phyloP scores from a whole-genome alignment of 2,888 invertebrate species.

The Cantharis rufa region DNA sequence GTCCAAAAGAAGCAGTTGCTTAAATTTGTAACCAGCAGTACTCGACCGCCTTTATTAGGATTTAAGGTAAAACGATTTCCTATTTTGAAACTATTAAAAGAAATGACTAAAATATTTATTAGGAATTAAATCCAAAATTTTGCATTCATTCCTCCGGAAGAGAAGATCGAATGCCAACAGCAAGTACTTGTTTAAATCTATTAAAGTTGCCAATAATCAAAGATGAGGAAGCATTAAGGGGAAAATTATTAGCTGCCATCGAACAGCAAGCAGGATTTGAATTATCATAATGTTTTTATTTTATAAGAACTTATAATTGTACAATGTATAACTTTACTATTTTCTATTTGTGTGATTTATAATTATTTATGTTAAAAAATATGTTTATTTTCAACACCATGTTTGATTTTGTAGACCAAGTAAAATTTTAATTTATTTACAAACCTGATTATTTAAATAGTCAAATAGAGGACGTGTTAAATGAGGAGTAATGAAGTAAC shows the following conservation, averaged over 20 bases:
- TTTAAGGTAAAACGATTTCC: slow-evolving; percentile 75
- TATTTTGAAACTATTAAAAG: background rate
- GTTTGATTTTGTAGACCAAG: background rate
- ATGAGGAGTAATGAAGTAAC: no score
- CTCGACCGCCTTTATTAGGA: slow-evolving; percentile 92
- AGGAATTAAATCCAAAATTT: slow-evolving; percentile 95
- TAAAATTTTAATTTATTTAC: background rate
- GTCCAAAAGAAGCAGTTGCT: slow-evolving; percentile 83
- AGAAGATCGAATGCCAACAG: slow-evolving; percentile 90
- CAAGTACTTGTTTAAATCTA: slow-evolving; percentile 98
- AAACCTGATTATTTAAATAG: background rate
- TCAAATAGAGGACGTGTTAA: no score
- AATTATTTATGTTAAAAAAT: background rate
- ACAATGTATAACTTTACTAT: background rate
- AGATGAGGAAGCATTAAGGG: slow-evolving; percentile 74
- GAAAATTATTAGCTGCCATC: slow-evolving; percentile 90
- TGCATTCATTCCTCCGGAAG: slow-evolving; percentile 93
- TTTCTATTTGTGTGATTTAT: background rate
- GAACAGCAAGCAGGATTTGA: slow-evolving; percentile 97
- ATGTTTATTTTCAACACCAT: background rate
- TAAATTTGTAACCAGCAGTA: slow-evolving; percentile 98
- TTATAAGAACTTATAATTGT: background rate
- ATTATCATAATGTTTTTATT: slow-evolving; percentile 68
- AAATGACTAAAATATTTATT: slow-evolving; percentile 4
- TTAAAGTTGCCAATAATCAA: slow-evolving; percentile 92